Evolutionary conservation across 2,113 vertebrate genomes (phyloP).

Genomic region (Delphinus delphis): DNA sequence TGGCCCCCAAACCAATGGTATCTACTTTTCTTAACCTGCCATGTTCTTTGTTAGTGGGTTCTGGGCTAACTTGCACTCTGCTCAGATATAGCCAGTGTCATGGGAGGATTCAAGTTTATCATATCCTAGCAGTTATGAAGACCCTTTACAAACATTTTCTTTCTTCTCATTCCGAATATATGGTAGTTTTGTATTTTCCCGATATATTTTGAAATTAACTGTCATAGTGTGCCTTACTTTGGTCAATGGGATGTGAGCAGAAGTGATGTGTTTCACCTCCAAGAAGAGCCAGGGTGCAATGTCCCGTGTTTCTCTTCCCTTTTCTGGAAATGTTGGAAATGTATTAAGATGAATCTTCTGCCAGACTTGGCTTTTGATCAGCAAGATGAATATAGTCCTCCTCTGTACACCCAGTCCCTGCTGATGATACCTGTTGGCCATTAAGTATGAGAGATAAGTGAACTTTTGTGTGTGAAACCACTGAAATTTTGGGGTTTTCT

Average conservation of each 20-base stretch:
- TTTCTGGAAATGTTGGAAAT: background rate
- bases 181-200: background rate
- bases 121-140: background rate
- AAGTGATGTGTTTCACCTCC: background rate
- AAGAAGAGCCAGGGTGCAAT: background rate
- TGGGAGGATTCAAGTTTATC: background rate
- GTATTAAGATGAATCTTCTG: background rate
- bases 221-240: background rate
- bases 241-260: background rate
- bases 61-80: background rate
- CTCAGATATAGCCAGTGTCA: background rate
- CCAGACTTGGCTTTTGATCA: background rate
- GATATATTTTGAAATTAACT: background rate
- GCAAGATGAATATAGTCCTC: background rate
- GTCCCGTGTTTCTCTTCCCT: background rate
- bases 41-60: background rate
- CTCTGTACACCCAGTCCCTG: background rate
- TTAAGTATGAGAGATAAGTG: background rate
- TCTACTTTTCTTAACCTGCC: background rate
- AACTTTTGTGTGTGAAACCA: background rate
- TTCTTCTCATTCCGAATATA: background rate
- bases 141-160: background rate
- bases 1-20: background rate
- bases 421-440: background rate
- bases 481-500: background rate